Conservation (phyloP, 2,888 invertebrate species). For the Drosophila rubida region DNA sequence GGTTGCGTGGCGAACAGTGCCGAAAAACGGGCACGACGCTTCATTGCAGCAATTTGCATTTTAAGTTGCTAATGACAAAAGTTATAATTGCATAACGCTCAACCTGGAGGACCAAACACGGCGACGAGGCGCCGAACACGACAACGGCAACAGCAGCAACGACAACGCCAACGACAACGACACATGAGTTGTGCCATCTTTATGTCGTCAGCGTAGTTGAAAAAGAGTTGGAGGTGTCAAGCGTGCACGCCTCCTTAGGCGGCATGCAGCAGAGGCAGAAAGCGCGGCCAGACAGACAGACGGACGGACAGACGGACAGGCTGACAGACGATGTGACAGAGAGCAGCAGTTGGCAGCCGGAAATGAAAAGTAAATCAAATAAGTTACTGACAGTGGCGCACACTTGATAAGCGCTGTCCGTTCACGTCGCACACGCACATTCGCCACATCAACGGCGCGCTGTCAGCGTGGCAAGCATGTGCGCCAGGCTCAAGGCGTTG, state of each 20-base stretch:
- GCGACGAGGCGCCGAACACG: slow-evolving; percentile 20
- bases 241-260: slow-evolving; percentile 30
- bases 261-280: too few species aligned
- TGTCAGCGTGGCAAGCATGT: slow-evolving; percentile 53
- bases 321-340: slow-evolving; percentile 21
- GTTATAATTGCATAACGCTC: slow-evolving; percentile 84
- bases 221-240: slow-evolving; percentile 24
- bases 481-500: slow-evolving; percentile 25
- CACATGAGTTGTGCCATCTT: slow-evolving; percentile 46
- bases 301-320: slow-evolving; percentile 18
- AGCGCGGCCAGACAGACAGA: neutral
- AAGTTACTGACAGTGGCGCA: slow-evolving; percentile 32
- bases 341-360: slow-evolving; percentile 73
- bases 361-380: slow-evolving; percentile 83
- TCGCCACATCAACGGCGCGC: slow-evolving; percentile 38
- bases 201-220: slow-evolving; percentile 42
- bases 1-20: slow-evolving; percentile 26
- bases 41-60: slow-evolving; percentile 81
- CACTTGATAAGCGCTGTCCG: slow-evolving; percentile 53
- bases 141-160: slow-evolving; percentile 26
- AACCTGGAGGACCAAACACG: slow-evolving; percentile 48
- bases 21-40: slow-evolving; percentile 68
- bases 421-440: slow-evolving; percentile 8
- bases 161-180: slow-evolving; percentile 39
- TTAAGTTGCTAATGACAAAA: slow-evolving; percentile 83